Conservation (phyloP, 2,888 invertebrate genomes). For the Xestia ashworthii region DNA sequence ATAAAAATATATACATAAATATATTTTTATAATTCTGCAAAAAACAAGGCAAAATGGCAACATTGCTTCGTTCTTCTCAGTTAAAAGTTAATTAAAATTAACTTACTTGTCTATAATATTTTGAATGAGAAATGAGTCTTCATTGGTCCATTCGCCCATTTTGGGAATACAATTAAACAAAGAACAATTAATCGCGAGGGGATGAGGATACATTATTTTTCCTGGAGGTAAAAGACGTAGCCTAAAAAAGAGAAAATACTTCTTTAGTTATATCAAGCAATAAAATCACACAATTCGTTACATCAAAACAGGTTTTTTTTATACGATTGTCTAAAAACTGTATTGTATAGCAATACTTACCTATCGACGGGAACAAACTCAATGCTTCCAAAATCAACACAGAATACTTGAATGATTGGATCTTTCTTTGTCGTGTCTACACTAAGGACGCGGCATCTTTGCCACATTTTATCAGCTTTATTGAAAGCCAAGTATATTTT, state of each 20-base stretch:
- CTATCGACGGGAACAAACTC: conserved; percentile 85
- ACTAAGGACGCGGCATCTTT: conserved; percentile 90
- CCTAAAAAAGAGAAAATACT: conserved; percentile 74
- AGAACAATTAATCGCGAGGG: conserved; percentile 91
- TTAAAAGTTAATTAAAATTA: background rate
- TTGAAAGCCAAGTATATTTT: conserved; percentile 92
- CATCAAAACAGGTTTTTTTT: background rate
- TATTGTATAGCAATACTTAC: conserved; percentile 76
- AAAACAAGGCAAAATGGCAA: background rate
- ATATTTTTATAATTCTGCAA: too few relatives aligned
- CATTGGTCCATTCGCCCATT: conserved; percentile 87
- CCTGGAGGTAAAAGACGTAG: conserved; percentile 86
- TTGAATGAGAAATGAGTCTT: conserved; percentile 90
- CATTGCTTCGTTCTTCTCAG: background rate
- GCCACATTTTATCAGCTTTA: conserved; percentile 91
- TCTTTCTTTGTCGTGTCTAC: conserved; percentile 75
- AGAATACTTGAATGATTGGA: conserved; percentile 88
- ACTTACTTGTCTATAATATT: conserved; percentile 91
- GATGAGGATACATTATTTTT: conserved; percentile 81
- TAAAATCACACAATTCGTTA: background rate
- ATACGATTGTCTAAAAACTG: background rate
- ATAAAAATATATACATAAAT: too few relatives aligned
- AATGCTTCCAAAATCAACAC: conserved; percentile 92
- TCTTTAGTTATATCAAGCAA: background rate
- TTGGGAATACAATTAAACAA: conserved; percentile 90